A percentile compares a stretch with the other conserved stretches of the same genome.
phyloP scores from a whole-genome alignment of 2,888 invertebrate genomes.

The Zonitis immaculata region DNA sequence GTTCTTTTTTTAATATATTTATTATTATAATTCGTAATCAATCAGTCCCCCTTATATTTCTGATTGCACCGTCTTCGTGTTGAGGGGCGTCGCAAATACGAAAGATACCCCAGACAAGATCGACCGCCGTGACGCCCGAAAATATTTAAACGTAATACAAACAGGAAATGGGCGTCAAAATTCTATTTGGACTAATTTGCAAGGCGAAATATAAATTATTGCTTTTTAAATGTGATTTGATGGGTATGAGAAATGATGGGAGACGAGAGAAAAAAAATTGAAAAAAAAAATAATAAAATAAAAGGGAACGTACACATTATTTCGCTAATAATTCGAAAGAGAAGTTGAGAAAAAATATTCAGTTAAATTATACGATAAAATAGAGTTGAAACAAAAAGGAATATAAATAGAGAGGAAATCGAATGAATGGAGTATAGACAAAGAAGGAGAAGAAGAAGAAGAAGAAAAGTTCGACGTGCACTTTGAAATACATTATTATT shows the following conservation, averaged over 20 bases:
- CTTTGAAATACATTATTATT: neutral
- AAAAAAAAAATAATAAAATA: too few species aligned
- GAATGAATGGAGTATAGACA: neutral
- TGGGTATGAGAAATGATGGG: too few species aligned
- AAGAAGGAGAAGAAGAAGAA: too few species aligned
- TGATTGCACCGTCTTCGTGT: neutral
- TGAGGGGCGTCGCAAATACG: conserved; percentile 28
- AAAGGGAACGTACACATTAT: neutral
- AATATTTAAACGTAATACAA: conserved; percentile 30
- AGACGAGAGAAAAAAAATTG: too few species aligned
- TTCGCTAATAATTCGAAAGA: neutral
- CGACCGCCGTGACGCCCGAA: conserved; percentile 31
- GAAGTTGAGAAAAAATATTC: neutral
- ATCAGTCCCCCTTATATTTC: conserved; percentile 14
- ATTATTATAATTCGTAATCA: too few species aligned
- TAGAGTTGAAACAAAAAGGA: conserved; percentile 1
- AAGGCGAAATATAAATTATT: conserved; percentile 22
- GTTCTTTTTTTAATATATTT: too few species aligned
- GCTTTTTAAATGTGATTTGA: conserved; percentile 21
- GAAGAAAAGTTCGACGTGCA: neutral
- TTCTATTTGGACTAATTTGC: conserved; percentile 37
- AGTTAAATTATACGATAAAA: conserved; percentile 1
- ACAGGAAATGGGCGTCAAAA: conserved; percentile 35
- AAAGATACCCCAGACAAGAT: conserved; percentile 24
- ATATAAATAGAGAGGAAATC: neutral